These are phyloP conservation scores for Merodon equestris DNA, from an alignment of 2,888 invertebrate species.

Conservation along the genomic window DNA sequence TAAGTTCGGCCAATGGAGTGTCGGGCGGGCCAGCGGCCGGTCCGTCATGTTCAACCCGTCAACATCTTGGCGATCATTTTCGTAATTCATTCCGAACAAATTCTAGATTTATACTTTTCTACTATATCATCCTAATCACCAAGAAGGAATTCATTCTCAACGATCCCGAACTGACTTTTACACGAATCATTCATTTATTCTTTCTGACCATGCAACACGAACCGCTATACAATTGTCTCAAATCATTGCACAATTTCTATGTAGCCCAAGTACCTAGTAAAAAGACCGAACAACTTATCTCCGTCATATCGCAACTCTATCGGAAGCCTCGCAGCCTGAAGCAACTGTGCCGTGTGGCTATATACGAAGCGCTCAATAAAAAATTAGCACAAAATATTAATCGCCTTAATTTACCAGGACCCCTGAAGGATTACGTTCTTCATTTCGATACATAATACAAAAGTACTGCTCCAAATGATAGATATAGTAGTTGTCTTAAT, in stretches of 20 bases:
- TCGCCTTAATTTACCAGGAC: constrained; percentile 84
- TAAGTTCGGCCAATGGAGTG: constrained; percentile 57
- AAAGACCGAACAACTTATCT: constrained; percentile 83
- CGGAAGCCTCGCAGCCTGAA: constrained; percentile 85
- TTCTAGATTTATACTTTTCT: constrained; percentile 82
- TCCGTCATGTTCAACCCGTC: constrained; percentile 55
- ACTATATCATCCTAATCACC: constrained; percentile 85
- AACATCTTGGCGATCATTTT: constrained; percentile 74
- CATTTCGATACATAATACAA: constrained; percentile 81
- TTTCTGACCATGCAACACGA: constrained; percentile 85
- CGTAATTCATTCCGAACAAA: constrained; percentile 79
- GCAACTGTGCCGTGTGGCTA: constrained; percentile 85
- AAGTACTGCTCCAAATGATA: constrained; percentile 12
- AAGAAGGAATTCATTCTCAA: constrained; percentile 83
- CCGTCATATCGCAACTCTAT: constrained; percentile 83
- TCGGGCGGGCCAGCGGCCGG: constrained; percentile 61
- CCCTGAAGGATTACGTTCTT: constrained; percentile 85
- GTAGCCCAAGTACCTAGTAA: constrained; percentile 83
- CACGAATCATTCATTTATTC: constrained; percentile 84
- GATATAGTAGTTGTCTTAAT: neutral
- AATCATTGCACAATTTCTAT: constrained; percentile 83
- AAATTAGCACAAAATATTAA: constrained; percentile 83
- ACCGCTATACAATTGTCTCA: constrained; percentile 84
- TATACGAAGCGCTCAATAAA: constrained; percentile 84
- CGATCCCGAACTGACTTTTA: constrained; percentile 83